Evolutionary conservation across 2,797 vertebrate genomes (phyloP), one percentile per base, ranked within the genome.

Genomic region (Chaunax sp.): DNA sequence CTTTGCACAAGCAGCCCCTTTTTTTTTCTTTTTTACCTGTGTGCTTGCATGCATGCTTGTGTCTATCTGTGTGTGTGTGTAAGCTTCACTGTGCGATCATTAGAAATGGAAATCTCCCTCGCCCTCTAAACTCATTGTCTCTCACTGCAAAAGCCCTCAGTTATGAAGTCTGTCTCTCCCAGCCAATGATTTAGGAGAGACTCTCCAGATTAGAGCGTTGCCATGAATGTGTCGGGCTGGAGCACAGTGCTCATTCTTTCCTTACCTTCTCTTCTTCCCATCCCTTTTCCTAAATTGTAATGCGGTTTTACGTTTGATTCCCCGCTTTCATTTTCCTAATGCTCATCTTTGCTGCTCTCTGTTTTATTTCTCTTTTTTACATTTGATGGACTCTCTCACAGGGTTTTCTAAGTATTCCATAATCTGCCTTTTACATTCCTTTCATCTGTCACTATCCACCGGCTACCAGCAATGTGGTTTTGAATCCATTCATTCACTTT

Each of bases 71-170:
- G 38, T 25, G 18, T 56, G 2, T 75, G 71, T 70, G 80, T 70
- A 84, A 72, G 64, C 68, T 43, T 80, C 72, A 72, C 78, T 67
- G 67, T 81, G 83, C 9, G 62, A 87, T 90, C 87, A 87, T 90
- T 89, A 91, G 74, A 87, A 90, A 90, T 88, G 82, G 81, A 90
- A 90, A 91, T 89, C 82, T 89, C 88, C 82, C 85, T 82, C 61
- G 40, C 68, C 89, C 89, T 82, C 90, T 84, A 86, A 91, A 87
- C 83, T 88, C 89, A 90, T 91, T 90, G 84, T 89, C 87, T 91
- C 71, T 74, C n/a, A 1, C 75, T 75, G 70, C 78, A 75, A 88
- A 80, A 40, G 64, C 79, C 75, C 77, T 87, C 57, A 60, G 75
- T 84, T 82, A 75, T 43, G 68, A 81, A 85, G 64, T 81, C 75